Conservation (phyloP, 2,888 invertebrate species). For the Stratiomys singularior region DNA sequence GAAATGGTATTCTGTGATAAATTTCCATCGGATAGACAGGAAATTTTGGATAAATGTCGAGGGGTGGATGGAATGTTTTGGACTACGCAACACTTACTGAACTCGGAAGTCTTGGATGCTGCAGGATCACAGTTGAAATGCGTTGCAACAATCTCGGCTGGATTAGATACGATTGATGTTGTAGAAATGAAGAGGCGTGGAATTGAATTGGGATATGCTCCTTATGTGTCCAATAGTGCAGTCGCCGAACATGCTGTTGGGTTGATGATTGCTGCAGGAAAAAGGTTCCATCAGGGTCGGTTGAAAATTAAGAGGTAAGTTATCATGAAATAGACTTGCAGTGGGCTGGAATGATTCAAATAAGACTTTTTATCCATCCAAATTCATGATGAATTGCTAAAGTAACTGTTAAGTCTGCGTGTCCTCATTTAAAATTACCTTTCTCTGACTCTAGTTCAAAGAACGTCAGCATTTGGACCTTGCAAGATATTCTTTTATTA, state of each 20-base stretch:
- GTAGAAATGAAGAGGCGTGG: constrained; percentile 72
- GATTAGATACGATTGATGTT: constrained; percentile 81
- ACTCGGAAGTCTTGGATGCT: constrained; percentile 49
- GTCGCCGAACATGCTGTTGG: constrained; percentile 83
- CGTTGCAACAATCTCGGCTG: constrained; percentile 82
- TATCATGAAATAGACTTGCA: neutral
- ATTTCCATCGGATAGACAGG: constrained; percentile 42
- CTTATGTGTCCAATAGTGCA: constrained; percentile 74
- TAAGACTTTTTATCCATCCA: too few species aligned
- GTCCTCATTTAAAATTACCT: too few species aligned
- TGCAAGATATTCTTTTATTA: too few species aligned
- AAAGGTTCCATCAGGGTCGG: constrained; percentile 79
- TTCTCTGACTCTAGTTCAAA: too few species aligned
- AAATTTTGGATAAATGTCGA: constrained; percentile 48
- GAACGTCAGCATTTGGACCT: too few species aligned
- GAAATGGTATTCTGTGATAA: constrained; percentile 48
- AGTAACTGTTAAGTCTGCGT: too few species aligned
- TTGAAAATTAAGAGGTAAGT: constrained; percentile 66
- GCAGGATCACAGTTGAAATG: constrained; percentile 73
- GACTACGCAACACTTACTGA: constrained; percentile 47
- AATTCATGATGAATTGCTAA: too few species aligned
- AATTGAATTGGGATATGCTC: constrained; percentile 79
- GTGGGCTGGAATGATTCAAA: too few species aligned
- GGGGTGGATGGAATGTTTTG: constrained; percentile 53
- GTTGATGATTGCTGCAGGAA: constrained; percentile 75